phyloP scores from a whole-genome alignment of 2,888 invertebrate species.

The Phorcus lineatus region DNA sequence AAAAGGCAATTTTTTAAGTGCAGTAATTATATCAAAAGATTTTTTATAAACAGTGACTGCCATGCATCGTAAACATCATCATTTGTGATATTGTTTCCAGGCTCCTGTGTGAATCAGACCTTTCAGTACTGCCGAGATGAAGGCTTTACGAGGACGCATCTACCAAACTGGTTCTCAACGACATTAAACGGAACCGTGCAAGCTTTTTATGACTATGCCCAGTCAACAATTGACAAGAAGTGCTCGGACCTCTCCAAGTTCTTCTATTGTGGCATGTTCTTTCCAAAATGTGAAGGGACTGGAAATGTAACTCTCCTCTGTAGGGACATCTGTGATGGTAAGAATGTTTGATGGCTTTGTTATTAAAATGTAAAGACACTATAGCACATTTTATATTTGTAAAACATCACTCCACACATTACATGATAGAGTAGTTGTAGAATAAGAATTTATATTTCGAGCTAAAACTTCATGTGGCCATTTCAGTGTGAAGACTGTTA shows the following conservation, averaged over 20 bases:
- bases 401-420: too few species aligned
- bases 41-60: too few species aligned
- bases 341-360: not conserved
- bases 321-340: conserved; percentile 57
- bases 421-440: too few species aligned
- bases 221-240: conserved; percentile 14
- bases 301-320: conserved; percentile 46
- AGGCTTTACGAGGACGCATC: conserved; percentile 43
- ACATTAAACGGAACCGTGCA: conserved; percentile 27
- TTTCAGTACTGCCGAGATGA: conserved; percentile 40
- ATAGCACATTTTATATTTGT: too few species aligned
- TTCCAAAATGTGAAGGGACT: conserved; percentile 55
- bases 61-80: too few species aligned
- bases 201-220: conserved; percentile 38
- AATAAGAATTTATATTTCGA: too few species aligned
- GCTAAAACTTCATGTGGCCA: too few species aligned
- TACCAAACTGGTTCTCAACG: conserved; percentile 50
- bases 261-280: conserved; percentile 55
- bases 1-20: too few species aligned
- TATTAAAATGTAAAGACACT: too few species aligned
- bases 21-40: too few species aligned
- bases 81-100: too few species aligned
- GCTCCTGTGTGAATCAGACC: conserved; percentile 39
- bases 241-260: conserved; percentile 44
- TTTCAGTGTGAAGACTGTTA: too few species aligned